Evolutionary conservation across 2,797 vertebrate species (phyloP), one percentile per base, ranked within the genome.

Genomic region (Acropternis orthonyx): DNA sequence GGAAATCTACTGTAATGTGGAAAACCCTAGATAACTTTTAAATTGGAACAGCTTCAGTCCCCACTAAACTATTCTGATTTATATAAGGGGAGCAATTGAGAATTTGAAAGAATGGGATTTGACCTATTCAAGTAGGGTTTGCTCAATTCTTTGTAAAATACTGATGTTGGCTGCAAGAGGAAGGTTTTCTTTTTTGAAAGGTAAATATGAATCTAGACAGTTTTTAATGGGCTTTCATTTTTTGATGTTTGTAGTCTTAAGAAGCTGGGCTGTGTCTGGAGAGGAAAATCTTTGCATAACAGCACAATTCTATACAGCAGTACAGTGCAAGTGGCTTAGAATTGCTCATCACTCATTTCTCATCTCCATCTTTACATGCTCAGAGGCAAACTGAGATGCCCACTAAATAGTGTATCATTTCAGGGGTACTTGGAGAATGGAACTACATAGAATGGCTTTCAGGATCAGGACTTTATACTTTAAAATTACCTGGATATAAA

Each of bases 281-380:
- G 21, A 55, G n/a, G 17, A 17, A 12, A 37, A 48, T 1, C 15
- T 36, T 66, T 14, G 15, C 3, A 0, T 22, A 21, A 19, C 19
- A 27, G 8, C 30, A 30, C 39, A 0, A 0, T 82, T 88, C 7
- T 62, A 2, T 48, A 27, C 11, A 43, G 66, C 8, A 27, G 5
- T 36, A 24, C 34, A 24, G 46, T 59, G 21, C 59, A n/a, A 30
- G 44, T 37, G 48, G n/a, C 19, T 78, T 85, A 71, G 49, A 36
- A 27, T 1, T 51, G 34, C 49, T 51, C 34, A 63, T 65, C 58
- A 14, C n/a, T n/a, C n/a, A n/a, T n/a, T n/a, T n/a, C n/a, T n/a
- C n/a, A n/a, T n/a, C 17, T 71, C 21, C 15, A 5, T 21, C 43
- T 75, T 43, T 7, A 32, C n/a, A 6, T 68, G 48, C 36, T 10